A percentile compares a stretch with the other conserved stretches of the same genome.
These are phyloP conservation scores for Aegypius monachus DNA, from an alignment of 2,113 vertebrate species.

Conservation along the genomic window DNA sequence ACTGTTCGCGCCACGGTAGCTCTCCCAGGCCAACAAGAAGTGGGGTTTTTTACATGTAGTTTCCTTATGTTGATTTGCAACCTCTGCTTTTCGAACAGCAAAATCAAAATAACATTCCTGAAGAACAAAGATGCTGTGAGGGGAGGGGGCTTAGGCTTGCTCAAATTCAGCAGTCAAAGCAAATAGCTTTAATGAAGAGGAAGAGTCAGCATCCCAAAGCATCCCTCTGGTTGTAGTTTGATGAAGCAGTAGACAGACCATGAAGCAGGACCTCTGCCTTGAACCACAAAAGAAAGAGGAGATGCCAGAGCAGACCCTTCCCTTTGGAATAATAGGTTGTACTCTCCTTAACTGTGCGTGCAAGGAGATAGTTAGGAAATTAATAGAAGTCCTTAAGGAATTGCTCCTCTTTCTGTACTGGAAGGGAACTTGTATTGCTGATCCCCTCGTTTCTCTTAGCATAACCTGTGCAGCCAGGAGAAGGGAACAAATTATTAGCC, in stretches of 20 bases:
- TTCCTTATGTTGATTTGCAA: constrained; percentile 12
- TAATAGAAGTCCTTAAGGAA: not conserved
- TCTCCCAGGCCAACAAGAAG: too few species aligned
- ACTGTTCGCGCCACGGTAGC: too few species aligned
- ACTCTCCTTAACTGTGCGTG: not conserved
- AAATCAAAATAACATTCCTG: not conserved
- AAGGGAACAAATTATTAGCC: not conserved
- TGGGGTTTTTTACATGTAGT: not conserved
- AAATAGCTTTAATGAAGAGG: not conserved
- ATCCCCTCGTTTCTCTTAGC: not conserved
- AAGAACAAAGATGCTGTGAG: not conserved
- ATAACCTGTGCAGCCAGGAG: not conserved
- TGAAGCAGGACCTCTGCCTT: not conserved
- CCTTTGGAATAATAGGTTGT: not conserved
- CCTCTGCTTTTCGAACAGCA: not conserved
- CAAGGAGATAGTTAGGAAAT: not conserved
- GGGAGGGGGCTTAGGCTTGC: not conserved
- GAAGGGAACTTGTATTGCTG: not conserved
- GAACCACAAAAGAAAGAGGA: not conserved
- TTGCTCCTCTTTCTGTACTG: not conserved
- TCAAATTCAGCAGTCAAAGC: not conserved
- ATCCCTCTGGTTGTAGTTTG: not conserved
- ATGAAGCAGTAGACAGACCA: not conserved
- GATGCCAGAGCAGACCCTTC: not conserved
- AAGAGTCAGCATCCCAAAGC: not conserved